Evolutionary conservation across 1,140 invertebrate genomes (phyloP), one percentile per base, ranked within the genome.

Genomic region (Drosophila erecta): DNA sequence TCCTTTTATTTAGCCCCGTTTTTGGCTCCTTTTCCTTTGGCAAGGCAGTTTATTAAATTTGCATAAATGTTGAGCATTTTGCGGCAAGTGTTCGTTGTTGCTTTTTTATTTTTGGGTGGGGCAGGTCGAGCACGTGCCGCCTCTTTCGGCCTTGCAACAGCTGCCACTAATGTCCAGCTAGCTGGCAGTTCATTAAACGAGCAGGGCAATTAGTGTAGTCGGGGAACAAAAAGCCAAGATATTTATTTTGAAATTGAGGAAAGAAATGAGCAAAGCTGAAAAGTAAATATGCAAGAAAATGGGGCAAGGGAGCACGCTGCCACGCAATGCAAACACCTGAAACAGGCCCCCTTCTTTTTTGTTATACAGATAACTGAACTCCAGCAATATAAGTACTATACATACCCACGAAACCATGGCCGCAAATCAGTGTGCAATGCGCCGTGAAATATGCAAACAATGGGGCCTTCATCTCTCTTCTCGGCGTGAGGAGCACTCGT

Each of bases 391-490:
- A 66, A 46, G 41, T 37, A 44, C n/a, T 49, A 41, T 37, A 50
- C 62, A 54, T 37, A 38, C 50, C 33, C 35, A 43, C 37, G n/a
- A 37, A 49, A 74, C 46, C 53, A 50, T n/a, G 47, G 50, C 43
- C 54, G 47, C 46, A 89, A 86, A 87, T 87, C 84, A 73, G 66
- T 84, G 84, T 83, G 85, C 81, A 80, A 77, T 89, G 75, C 84
- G 62, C 79, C 67, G 84, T 90, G 79, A 89, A 89, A 89, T 89
- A 89, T 89, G 84, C 79, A 90, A 89, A 89, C 76, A 89, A 89
- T 89, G 83, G 62, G 43, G 66, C 62, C 70, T 79, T 35, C 59
- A 62, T 57, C 47, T 24, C 27, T 44, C 14, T 14, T 4, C 4
- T 37, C 14, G 1, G 35, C 12, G 7, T 7, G 12, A 49, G 46